phyloP scores from a whole-genome alignment of 2,888 invertebrate genomes.

The Bruchidius siliquastri region DNA sequence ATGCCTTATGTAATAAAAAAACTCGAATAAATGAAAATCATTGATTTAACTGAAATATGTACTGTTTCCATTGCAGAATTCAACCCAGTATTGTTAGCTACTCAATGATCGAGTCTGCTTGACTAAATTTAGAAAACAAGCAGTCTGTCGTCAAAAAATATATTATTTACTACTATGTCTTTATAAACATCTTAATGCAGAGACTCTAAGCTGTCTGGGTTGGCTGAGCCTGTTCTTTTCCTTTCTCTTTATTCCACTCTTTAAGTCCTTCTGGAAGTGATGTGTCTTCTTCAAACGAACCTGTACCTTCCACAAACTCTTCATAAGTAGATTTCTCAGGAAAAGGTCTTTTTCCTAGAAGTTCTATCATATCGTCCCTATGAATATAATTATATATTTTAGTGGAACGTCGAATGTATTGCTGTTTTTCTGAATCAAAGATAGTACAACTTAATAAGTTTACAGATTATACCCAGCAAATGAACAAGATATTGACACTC shows the following conservation, averaged over 20 bases:
- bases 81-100: too few species aligned
- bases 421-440: too few species aligned
- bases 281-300: conserved; percentile 96
- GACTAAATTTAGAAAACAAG: neutral
- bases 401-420: too few species aligned
- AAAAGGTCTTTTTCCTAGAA: conserved; percentile 92
- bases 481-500: too few species aligned
- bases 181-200: neutral
- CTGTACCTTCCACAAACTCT: conserved; percentile 97
- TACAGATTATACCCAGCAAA: too few species aligned
- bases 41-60: too few species aligned
- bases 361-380: conserved; percentile 95
- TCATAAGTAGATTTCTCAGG: conserved; percentile 99
- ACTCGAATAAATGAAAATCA: too few species aligned
- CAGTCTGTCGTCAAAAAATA: neutral
- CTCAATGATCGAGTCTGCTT: too few species aligned
- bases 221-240: conserved; percentile 6
- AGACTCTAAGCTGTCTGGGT: neutral
- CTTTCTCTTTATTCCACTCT: conserved; percentile 82
- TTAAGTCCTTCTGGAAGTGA: conserved; percentile 89
- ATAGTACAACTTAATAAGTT: too few species aligned
- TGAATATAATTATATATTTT: too few species aligned
- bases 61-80: too few species aligned
- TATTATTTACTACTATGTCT: neutral
- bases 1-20: too few species aligned